Evolutionary conservation across 2,888 invertebrate genomes (phyloP).

Genomic region (Melanostoma mellinum): DNA sequence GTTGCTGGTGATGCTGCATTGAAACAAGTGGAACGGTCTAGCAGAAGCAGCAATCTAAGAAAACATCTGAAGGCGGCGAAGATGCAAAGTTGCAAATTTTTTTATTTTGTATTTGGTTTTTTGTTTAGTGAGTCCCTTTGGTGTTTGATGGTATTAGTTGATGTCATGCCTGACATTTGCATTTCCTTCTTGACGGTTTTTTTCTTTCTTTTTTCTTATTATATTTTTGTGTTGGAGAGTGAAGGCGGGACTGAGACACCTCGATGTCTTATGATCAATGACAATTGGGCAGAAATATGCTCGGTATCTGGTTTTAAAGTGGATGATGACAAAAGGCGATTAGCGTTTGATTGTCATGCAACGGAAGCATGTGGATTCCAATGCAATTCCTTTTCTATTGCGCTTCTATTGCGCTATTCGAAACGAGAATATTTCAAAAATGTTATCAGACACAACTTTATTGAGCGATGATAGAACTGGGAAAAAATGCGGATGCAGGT

Average conservation of each 20-base stretch:
- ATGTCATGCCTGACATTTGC: slow-evolving; percentile 54
- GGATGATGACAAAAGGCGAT: slow-evolving; percentile 68
- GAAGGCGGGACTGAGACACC: slow-evolving; percentile 35
- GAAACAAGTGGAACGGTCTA: slow-evolving; percentile 51
- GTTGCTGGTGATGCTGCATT: slow-evolving; percentile 39
- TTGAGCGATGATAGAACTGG: slow-evolving; percentile 30
- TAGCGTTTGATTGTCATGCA: slow-evolving; percentile 69
- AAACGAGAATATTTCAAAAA: slow-evolving; percentile 38
- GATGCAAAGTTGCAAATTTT: slow-evolving; percentile 64
- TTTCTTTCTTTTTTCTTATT: neutral
- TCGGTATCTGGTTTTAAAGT: slow-evolving; percentile 63
- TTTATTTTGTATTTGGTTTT: neutral
- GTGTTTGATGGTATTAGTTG: slow-evolving; percentile 32
- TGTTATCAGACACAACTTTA: slow-evolving; percentile 31
- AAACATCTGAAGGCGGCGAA: slow-evolving; percentile 67
- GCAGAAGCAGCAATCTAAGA: slow-evolving; percentile 47
- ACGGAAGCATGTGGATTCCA: slow-evolving; percentile 68
- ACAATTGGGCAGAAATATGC: slow-evolving; percentile 64
- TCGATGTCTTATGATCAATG: slow-evolving; percentile 66
- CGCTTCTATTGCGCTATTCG: slow-evolving; percentile 25
- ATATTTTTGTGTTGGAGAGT: slow-evolving; percentile 5
- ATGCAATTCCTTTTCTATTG: slow-evolving; percentile 16
- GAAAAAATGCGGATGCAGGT: slow-evolving; percentile 43
- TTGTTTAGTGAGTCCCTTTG: slow-evolving; percentile 26
- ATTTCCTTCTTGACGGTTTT: slow-evolving; percentile 38